phyloP scores from a whole-genome alignment of 2,797 vertebrate species.

The Macropus fuliginosus region DNA sequence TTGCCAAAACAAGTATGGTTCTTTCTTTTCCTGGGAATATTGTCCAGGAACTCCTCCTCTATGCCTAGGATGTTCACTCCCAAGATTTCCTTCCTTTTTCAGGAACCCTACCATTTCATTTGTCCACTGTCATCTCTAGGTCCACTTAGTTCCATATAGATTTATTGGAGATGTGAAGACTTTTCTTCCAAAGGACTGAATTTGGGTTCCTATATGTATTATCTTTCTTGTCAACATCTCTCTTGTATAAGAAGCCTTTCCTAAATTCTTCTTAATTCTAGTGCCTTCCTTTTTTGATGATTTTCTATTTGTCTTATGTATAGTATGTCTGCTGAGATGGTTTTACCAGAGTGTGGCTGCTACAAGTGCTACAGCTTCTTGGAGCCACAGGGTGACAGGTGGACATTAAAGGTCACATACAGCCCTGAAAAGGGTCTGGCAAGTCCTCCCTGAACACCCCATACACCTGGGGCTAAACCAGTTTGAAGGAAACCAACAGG shows the following conservation, averaged over 20 bases:
- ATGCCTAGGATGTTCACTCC: neutral
- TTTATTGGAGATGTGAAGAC: neutral
- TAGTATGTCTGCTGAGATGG: too few relatives aligned
- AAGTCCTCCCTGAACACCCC: neutral
- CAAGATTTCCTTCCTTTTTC: neutral
- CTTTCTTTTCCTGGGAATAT: neutral
- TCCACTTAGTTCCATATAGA: neutral
- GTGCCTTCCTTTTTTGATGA: too few relatives aligned
- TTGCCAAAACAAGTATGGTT: neutral
- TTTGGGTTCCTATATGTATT: neutral
- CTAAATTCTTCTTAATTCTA: neutral
- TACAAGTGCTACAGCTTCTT: too few relatives aligned
- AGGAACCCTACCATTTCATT: neutral
- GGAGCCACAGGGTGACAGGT: neutral
- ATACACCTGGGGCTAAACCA: neutral
- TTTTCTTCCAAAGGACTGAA: neutral
- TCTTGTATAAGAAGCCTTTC: neutral
- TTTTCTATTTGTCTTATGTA: too few relatives aligned
- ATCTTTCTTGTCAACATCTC: neutral
- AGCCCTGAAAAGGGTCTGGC: neutral
- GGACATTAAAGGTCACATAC: neutral
- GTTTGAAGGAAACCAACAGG: too few relatives aligned
- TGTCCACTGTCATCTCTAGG: neutral
- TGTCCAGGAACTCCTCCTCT: neutral
- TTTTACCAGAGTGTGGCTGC: neutral